phyloP scores from a whole-genome alignment of 2,797 vertebrate genomes.

The Alectoris magna region DNA sequence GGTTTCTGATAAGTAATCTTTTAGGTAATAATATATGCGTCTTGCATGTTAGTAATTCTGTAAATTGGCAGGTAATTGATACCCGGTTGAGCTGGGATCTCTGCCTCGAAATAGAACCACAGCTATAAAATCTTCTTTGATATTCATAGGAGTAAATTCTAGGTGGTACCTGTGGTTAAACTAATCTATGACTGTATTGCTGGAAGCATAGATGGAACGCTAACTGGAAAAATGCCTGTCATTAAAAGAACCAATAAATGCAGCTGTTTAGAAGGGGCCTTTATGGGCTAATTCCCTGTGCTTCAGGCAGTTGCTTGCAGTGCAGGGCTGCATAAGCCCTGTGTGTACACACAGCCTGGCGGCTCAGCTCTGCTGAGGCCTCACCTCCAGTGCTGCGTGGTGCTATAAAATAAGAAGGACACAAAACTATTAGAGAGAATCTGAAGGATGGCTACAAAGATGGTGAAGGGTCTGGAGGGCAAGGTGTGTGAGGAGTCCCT shows the following conservation, averaged over 20 bases:
- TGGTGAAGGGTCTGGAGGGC: too few species aligned
- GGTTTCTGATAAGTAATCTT: constrained; percentile 18
- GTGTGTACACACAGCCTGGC: neutral
- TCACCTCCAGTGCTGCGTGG: too few species aligned
- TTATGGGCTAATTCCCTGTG: neutral
- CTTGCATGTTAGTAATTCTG: constrained; percentile 11
- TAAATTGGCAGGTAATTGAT: constrained; percentile 60
- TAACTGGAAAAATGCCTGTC: neutral
- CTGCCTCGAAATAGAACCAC: neutral
- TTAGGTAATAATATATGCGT: constrained; percentile 7
- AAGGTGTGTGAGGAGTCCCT: too few species aligned
- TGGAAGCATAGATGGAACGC: constrained; percentile 11
- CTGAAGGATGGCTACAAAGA: too few species aligned
- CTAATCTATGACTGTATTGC: neutral
- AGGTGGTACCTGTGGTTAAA: constrained; percentile 9
- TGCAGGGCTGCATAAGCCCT: neutral
- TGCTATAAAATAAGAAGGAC: too few species aligned
- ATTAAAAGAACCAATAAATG: neutral
- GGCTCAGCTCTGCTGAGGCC: too few species aligned
- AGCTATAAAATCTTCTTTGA: constrained; percentile 18
- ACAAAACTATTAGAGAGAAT: too few species aligned
- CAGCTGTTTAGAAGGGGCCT: neutral
- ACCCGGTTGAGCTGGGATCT: neutral
- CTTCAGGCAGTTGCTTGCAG: neutral
- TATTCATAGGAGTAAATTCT: constrained; percentile 25